Evolutionary conservation across 2,113 vertebrate genomes (phyloP).

Genomic region (Ammodytes marinus): DNA sequence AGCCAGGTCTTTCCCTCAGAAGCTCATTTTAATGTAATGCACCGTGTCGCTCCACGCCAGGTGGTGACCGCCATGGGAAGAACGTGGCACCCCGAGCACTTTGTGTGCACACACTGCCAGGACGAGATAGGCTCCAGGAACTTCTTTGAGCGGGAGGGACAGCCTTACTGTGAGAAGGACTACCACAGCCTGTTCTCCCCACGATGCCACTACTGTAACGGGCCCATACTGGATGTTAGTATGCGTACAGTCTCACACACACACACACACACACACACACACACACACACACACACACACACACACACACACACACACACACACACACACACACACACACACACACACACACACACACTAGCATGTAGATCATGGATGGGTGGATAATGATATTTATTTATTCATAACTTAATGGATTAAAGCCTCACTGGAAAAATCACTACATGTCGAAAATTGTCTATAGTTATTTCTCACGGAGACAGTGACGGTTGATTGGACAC

Average conservation of each 20-base stretch:
- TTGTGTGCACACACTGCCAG: conserved; percentile 97
- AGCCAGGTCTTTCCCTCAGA: conserved; percentile 16
- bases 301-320: conserved; percentile 15
- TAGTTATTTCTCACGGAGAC: conserved; percentile 31
- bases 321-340: conserved; percentile 19
- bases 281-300: background rate
- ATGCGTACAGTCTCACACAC: conserved; percentile 31
- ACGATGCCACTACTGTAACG: conserved; percentile 95
- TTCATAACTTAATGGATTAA: conserved; percentile 69
- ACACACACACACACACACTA: background rate
- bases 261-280: conserved; percentile 17
- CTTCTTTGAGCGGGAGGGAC: conserved; percentile 96
- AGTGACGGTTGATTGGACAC: background rate
- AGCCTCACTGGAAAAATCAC: conserved; percentile 52
- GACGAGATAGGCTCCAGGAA: conserved; percentile 96
- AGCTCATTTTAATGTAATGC: conserved; percentile 55
- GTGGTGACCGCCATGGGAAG: conserved; percentile 97
- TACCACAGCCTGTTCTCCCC: conserved; percentile 97
- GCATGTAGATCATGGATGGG: background rate
- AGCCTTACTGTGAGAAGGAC: conserved; percentile 96
- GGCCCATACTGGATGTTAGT: conserved; percentile 96
- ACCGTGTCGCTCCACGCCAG: conserved; percentile 76
- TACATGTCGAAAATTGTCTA: conserved; percentile 22
- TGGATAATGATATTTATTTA: conserved; percentile 68
- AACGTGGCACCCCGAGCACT: conserved; percentile 98